phyloP scores from a whole-genome alignment of 23 tunicate species.

The Halocynthia roretzi region DNA sequence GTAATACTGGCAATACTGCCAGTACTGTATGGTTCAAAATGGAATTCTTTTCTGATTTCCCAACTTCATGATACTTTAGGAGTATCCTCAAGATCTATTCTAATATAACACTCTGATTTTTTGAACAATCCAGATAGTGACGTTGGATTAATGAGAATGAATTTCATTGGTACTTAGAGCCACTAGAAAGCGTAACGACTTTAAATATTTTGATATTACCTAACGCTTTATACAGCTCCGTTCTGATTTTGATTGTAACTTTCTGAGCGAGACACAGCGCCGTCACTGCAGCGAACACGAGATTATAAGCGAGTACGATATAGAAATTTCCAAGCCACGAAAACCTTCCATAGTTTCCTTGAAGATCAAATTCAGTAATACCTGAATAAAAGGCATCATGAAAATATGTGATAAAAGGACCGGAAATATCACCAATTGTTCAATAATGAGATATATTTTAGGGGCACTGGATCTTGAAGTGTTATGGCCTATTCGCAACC shows the following conservation, averaged over 20 bases:
- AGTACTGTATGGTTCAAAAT: too few relatives aligned
- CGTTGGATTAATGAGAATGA: background rate
- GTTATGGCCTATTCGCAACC: too few relatives aligned
- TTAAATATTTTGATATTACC: constrained; percentile 26
- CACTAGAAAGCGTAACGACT: background rate
- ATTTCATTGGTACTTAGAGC: background rate
- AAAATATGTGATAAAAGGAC: too few relatives aligned
- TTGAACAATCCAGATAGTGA: background rate
- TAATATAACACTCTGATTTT: too few relatives aligned
- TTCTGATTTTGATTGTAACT: constrained; percentile 61
- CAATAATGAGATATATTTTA: too few relatives aligned
- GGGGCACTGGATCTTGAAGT: too few relatives aligned
- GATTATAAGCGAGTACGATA: constrained; percentile 54
- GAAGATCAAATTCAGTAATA: constrained; percentile 85
- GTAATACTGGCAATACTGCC: too few relatives aligned
- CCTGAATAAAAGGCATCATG: constrained; percentile 37
- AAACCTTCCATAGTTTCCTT: constrained; percentile 81
- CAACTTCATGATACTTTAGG: too few relatives aligned
- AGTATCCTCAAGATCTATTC: too few relatives aligned
- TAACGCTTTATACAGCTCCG: constrained; percentile 71
- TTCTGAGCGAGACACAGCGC: constrained; percentile 75
- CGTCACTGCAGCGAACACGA: constrained; percentile 54
- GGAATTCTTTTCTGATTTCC: too few relatives aligned
- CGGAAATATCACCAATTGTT: too few relatives aligned
- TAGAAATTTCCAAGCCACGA: constrained; percentile 86